Percentiles rank a stretch among this genome's conserved stretches.
Evolutionary conservation across 2,888 invertebrate genomes (phyloP).

Genomic region (Mythimna ferrago): DNA sequence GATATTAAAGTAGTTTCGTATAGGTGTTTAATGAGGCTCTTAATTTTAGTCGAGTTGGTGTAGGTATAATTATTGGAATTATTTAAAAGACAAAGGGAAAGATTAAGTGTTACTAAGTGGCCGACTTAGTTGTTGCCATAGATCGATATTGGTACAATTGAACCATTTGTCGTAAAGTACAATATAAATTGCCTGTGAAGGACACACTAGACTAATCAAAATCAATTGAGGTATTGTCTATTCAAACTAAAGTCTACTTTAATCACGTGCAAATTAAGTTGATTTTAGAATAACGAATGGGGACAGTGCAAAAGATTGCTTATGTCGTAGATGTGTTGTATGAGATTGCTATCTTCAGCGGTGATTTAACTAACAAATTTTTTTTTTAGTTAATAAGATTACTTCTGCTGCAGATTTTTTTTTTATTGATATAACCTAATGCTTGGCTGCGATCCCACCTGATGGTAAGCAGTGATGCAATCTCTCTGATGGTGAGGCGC

Average conservation of each 20-base stretch:
- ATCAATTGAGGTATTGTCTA: neutral
- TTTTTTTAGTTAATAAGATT: neutral
- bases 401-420: neutral
- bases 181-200: neutral
- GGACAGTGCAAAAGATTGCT: neutral
- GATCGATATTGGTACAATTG: neutral
- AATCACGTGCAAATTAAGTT: neutral
- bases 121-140: neutral
- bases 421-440: too few species aligned
- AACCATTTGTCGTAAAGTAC: neutral
- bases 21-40: constrained; percentile 2
- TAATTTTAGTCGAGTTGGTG: neutral
- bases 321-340: neutral
- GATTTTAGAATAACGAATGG: neutral
- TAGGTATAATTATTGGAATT: neutral
- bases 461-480: too few species aligned
- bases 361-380: neutral
- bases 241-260: neutral
- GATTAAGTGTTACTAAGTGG: neutral
- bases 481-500: too few species aligned
- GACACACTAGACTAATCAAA: neutral
- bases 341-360: neutral
- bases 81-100: neutral
- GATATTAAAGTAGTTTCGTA: constrained; percentile 36
- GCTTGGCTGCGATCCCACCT: too few species aligned